Base-by-base conservation (phyloP, 2,888 invertebrate species). In the Nebria salina region DNA sequence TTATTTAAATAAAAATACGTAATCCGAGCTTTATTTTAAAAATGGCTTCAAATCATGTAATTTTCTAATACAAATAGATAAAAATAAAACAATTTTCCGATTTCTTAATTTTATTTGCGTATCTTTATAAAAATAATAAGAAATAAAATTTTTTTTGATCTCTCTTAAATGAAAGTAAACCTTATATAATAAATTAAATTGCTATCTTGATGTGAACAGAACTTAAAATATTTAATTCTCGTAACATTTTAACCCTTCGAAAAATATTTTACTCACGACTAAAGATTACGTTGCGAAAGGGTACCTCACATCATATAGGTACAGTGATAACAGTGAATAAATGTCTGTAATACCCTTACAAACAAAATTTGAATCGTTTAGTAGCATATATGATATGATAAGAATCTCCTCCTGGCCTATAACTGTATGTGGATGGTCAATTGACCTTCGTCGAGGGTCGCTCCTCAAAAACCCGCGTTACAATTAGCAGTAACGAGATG, bases 301-400 rank as follows among this genome's bases (percentile, higher is more conserved):
- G 20, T 20, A 20, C 20, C 20, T n/a, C 65, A 80, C 75, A 80
- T 80, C 66, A 70, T 70, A 80, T 80, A 75, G 72, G 66, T 79
- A 74, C 25, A 15, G n/a, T 68, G 79, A 79, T 79, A 79, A 74
- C 74, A 74, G 43, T 66, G 72, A 74, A 75, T 79, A 79, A 79
- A 74, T 79, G 20, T 79, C 79, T 79, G 73, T 73, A 79, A 79
- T 79, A 73, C 79, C 66, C 66, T 74, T 26, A 26, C 20, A 43
- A 5, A 20, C 54, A 54, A 54, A 54, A 5, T 70, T 26, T 15
- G 13, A 70, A 70, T 70, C 70, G 20, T 70, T 70, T 70, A 70
- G 15, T 70, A 70, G 70, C 20, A 20, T 13, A 20, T 25, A 66
- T 34, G 15, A 66, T 66, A 34, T 70, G 70, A 70, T 70, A 70